Conservation (phyloP, 2,797 vertebrate species). For the Pterois miles region DNA sequence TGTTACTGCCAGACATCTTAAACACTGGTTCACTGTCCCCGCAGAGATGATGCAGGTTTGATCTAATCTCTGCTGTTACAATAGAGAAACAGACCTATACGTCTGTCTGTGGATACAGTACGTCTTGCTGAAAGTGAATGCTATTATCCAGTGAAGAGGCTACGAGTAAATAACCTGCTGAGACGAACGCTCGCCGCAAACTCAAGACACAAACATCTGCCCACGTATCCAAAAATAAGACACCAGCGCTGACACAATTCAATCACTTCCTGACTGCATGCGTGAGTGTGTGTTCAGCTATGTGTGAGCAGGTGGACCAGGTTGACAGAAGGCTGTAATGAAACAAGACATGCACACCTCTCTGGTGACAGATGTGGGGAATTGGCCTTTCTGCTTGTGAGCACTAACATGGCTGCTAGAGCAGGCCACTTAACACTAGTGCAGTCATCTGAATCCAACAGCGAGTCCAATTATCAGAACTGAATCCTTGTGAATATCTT, state of each 20-base stretch:
- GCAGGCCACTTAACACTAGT: constrained; percentile 2
- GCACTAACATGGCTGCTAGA: neutral
- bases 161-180: constrained; percentile 15
- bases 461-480: neutral
- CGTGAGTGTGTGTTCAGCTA: neutral
- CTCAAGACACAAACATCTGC: constrained; percentile 31
- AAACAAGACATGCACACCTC: constrained; percentile 36
- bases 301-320: constrained; percentile 29
- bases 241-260: constrained; percentile 19
- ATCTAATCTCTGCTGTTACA: constrained; percentile 8
- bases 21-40: constrained; percentile 28
- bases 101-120: neutral
- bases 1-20: constrained; percentile 39
- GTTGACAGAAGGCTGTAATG: constrained; percentile 40
- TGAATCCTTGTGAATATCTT: neutral
- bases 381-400: constrained; percentile 2
- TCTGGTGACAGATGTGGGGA: constrained; percentile 23
- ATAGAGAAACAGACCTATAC: neutral
- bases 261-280: neutral
- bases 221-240: constrained; percentile 29
- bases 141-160: constrained; percentile 33
- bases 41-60: constrained; percentile 28
- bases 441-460: neutral
- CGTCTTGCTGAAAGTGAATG: neutral
- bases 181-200: neutral